phyloP scores from a whole-genome alignment of 2,888 invertebrate species.

The Agriopis marginaria region DNA sequence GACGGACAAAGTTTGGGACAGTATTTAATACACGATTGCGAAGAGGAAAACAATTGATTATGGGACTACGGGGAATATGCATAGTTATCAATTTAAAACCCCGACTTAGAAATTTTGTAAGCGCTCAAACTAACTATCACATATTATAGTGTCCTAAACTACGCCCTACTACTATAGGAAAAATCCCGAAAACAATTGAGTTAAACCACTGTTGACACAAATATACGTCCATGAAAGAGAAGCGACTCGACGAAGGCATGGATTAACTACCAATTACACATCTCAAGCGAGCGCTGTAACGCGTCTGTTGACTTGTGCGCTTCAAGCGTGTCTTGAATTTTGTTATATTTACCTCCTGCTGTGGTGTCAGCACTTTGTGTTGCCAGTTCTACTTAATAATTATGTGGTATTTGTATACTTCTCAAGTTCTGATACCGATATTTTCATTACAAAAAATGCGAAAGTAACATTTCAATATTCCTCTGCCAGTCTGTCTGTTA shows the following conservation, averaged over 20 bases:
- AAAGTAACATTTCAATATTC: no score
- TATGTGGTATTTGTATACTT: neutral
- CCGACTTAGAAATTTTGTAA: no score
- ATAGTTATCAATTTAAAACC: no score
- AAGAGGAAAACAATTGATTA: no score
- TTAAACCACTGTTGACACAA: conserved; percentile 7
- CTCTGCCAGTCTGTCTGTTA: no score
- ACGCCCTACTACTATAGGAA: neutral
- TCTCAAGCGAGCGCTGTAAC: conserved; percentile 58
- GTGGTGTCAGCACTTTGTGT: neutral
- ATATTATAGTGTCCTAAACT: no score
- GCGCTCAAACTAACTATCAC: no score
- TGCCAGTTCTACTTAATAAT: neutral
- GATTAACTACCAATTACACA: conserved; percentile 81
- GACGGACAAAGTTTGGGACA: no score
- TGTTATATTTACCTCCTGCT: conserved; percentile 25
- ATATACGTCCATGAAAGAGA: conserved; percentile 11
- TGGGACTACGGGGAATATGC: no score
- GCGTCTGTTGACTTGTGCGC: conserved; percentile 52
- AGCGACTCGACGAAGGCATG: conserved; percentile 59
- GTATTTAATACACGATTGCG: no score
- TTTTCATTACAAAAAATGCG: no score
- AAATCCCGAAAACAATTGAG: neutral
- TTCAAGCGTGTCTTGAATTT: conserved; percentile 55
- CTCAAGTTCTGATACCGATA: neutral